Evolutionary conservation across 1,140 invertebrate genomes (phyloP), one percentile per base, ranked within the genome.

Genomic region (Lepidurus apus): DNA sequence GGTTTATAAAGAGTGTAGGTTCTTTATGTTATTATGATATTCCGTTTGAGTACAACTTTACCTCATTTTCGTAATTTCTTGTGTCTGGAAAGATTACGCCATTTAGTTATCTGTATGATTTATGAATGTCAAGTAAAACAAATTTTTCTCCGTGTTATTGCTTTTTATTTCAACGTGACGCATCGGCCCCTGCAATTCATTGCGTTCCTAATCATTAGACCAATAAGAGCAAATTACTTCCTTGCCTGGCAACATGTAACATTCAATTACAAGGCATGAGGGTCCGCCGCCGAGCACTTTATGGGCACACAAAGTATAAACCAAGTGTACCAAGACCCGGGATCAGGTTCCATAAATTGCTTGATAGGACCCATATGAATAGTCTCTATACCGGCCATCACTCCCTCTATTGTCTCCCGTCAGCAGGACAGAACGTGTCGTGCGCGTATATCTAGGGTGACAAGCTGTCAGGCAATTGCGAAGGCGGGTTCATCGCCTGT

Each of bases 381-480:
- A 34, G 34, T 34, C 34, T 34, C 34, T 3, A 34, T 34, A 34
- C 34, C 17, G 13, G 21, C 13, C 53, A 7, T 17, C 8, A n/a
- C 21, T 65, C 17, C 45, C 17, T 17, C 53, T 17, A 13, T 65
- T 65, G 17, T 65, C 21, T 65, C 21, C 45, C 17, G 7, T 65
- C 13, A 65, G 21, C 53, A 65, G 17, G 53, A 21, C 8, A 65
- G 53, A 65, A 21, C 53, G 53, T 65, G 53, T 13, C 17, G 17
- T 21, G 53, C 21, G 53, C 21, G 53, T 21, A 65, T 11, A 65
- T 65, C 17, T 65, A 65, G 53, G 53, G 53, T 65, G 53, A 65
- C 53, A 65, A 65, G 53, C 53, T 65, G 53, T 65, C 53, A 65
- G 53, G 53, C 53, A 65, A 65, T 65, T 65, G 53, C 17, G 53